Percentiles rank a stretch among this genome's conserved stretches.
Conservation (phyloP, 1,140 invertebrate species). For the Apis cerana region DNA sequence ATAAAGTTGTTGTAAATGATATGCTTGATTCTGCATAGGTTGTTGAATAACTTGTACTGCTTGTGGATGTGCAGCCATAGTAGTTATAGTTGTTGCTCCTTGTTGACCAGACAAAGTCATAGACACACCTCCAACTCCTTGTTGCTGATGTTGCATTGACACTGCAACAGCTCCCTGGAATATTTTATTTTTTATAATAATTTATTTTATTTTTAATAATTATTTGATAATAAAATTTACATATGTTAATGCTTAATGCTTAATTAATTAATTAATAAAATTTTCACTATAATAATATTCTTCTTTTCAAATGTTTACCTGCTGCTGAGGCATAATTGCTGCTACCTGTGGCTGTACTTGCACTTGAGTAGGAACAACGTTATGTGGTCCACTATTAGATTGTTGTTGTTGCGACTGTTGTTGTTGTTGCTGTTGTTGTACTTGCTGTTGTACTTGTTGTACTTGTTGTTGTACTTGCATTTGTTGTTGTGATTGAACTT, state of each 20-base stretch:
- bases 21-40: slow-evolving; percentile 88
- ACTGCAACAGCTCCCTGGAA: slow-evolving; percentile 77
- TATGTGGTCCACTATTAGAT: slow-evolving; percentile 74
- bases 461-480: slow-evolving; percentile 70
- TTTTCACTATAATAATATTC: background rate
- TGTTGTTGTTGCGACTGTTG: slow-evolving; percentile 76
- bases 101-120: slow-evolving; percentile 79
- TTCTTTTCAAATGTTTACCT: slow-evolving; percentile 71
- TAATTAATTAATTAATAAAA: too few relatives aligned
- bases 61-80: slow-evolving; percentile 79
- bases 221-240: background rate
- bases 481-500: slow-evolving; percentile 72
- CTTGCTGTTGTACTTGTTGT: slow-evolving; percentile 78
- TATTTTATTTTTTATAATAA: slow-evolving; percentile 35
- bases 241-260: slow-evolving; percentile 37
- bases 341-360: slow-evolving; percentile 81
- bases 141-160: slow-evolving; percentile 82
- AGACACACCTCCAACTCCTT: slow-evolving; percentile 80
- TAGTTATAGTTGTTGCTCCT: slow-evolving; percentile 78
- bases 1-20: slow-evolving; percentile 89
- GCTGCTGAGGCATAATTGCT: slow-evolving; percentile 83
- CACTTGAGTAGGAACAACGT: slow-evolving; percentile 78
- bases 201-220: slow-evolving; percentile 34
- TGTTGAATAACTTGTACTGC: slow-evolving; percentile 91
- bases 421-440: slow-evolving; percentile 74